These are phyloP conservation scores for Alces alces DNA, from an alignment of 2,113 vertebrate species.

Conservation along the genomic window DNA sequence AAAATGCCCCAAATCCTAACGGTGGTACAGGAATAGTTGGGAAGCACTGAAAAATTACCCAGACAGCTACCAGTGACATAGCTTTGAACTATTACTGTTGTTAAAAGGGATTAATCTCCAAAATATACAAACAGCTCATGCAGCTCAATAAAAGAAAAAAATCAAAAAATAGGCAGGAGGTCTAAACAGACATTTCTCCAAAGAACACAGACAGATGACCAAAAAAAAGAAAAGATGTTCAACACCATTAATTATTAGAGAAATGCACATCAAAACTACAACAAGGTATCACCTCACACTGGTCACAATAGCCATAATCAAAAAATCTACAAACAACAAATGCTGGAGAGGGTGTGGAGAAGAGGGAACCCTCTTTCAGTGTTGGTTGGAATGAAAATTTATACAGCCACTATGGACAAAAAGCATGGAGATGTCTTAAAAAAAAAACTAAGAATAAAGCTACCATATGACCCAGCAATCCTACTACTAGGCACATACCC, in stretches of 20 bases:
- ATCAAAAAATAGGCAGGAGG: background rate
- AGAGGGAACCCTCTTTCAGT: background rate
- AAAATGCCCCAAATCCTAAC: background rate
- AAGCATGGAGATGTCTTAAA: background rate
- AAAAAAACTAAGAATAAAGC: background rate
- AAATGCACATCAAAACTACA: background rate
- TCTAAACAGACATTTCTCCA: background rate
- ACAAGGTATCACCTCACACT: background rate
- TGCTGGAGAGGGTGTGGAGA: background rate
- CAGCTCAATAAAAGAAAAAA: background rate
- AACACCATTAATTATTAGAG: background rate
- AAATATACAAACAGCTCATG: background rate
- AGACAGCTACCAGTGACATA: rapidly evolving
- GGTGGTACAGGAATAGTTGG: background rate
- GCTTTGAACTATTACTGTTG: too few relatives aligned
- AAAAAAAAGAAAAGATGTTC: background rate
- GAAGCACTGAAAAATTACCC: background rate
- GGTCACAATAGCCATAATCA: background rate
- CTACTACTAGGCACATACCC: background rate
- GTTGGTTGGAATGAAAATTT: background rate
- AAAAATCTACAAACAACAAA: background rate
- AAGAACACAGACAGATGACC: background rate
- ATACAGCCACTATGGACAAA: background rate
- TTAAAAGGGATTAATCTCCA: background rate
- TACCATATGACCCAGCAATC: background rate